Percentiles rank a stretch among this genome's conserved stretches.
These are phyloP conservation scores for Diorhabda carinulata DNA, from an alignment of 1,140 invertebrate genomes.

Conservation along the genomic window DNA sequence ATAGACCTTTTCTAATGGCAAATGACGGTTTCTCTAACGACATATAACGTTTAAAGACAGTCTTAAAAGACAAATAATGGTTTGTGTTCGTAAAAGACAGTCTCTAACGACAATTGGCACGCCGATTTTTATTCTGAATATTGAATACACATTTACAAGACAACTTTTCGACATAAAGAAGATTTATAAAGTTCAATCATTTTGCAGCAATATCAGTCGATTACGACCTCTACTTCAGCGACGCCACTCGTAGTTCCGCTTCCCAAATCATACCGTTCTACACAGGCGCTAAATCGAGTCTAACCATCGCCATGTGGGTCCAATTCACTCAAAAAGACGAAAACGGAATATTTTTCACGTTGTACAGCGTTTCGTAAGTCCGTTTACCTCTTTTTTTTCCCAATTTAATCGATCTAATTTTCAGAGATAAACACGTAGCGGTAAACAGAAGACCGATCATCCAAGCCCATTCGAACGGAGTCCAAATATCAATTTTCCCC, in stretches of 20 bases:
- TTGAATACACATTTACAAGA: no score
- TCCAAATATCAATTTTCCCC: conserved; percentile 83
- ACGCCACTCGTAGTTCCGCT: conserved; percentile 81
- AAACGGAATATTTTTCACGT: conserved; percentile 87
- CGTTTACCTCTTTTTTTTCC: neutral
- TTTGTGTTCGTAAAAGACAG: no score
- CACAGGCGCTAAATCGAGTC: conserved; percentile 66
- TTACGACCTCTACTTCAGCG: conserved; percentile 92
- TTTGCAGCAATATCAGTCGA: conserved; percentile 86
- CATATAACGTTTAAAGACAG: no score
- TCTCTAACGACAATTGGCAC: no score
- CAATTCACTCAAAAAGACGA: conserved; percentile 88
- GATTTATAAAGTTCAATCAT: conserved; percentile 22
- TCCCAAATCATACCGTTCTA: conserved; percentile 87
- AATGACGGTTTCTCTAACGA: no score
- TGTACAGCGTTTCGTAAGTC: conserved; percentile 78
- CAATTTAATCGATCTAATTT: conserved; percentile 27
- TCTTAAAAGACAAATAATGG: no score
- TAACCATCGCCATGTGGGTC: conserved; percentile 94
- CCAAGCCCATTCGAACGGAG: conserved; percentile 85
- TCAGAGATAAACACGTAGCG: conserved; percentile 73
- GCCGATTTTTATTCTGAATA: no score
- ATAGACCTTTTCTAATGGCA: no score
- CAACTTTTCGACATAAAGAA: no score
- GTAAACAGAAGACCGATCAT: conserved; percentile 73